Conservation (phyloP, 1,140 invertebrate genomes). For the Drosophila funebris region DNA sequence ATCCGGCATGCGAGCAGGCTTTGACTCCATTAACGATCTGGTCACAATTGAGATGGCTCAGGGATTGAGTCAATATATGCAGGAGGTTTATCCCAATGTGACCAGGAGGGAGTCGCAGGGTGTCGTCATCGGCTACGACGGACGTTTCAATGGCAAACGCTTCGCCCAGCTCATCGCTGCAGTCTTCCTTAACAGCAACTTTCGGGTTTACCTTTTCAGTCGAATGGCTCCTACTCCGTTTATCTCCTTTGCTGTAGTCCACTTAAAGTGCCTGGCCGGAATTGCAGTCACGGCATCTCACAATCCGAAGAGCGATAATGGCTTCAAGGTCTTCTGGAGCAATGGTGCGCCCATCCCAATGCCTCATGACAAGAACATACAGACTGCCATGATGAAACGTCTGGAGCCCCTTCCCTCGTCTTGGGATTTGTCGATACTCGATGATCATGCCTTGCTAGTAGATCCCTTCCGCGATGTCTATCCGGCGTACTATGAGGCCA, state of each 20-base stretch:
- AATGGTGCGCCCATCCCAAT: conserved; percentile 97
- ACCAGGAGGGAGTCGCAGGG: conserved; percentile 87
- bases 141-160: conserved; percentile 95
- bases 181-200: conserved; percentile 91
- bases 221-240: conserved; percentile 96
- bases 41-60: conserved; percentile 98
- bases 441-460: conserved; percentile 9
- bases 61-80: conserved; percentile 93
- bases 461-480: conserved; percentile 60
- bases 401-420: conserved; percentile 85
- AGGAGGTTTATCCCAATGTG: conserved; percentile 83
- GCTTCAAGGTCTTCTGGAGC: conserved; percentile 98
- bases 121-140: conserved; percentile 97
- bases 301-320: conserved; percentile 99
- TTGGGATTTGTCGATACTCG: conserved; percentile 50
- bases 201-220: conserved; percentile 94
- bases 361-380: conserved; percentile 95
- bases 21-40: conserved; percentile 97
- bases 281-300: conserved; percentile 99
- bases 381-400: conserved; percentile 90
- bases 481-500: conserved; percentile 30
- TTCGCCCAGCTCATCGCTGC: conserved; percentile 95
- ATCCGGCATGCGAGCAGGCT: conserved; percentile 96
- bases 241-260: conserved; percentile 92
- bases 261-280: conserved; percentile 90